Conservation (phyloP, 2,113 vertebrate species). For the Paracanthobrama guichenoti region DNA sequence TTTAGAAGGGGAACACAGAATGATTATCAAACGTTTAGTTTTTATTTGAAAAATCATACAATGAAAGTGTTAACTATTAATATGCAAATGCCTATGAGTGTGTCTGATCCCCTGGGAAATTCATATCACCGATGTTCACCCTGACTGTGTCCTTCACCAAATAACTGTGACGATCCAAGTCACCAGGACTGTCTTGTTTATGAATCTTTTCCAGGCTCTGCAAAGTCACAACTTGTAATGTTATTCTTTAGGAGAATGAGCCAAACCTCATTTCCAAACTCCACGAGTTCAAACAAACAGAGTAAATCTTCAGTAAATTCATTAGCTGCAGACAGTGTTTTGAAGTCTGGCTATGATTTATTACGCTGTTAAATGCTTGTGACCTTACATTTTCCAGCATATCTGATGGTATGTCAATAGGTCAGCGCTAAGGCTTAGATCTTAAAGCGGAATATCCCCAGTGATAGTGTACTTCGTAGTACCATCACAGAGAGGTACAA, state of each 20-base stretch:
- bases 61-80: neutral
- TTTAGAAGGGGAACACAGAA: neutral
- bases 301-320: slow-evolving; percentile 30
- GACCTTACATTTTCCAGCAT: neutral
- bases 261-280: slow-evolving; percentile 33
- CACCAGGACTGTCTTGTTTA: neutral
- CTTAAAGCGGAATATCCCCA: neutral
- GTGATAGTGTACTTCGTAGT: neutral
- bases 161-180: neutral
- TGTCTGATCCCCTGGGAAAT: neutral
- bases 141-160: neutral
- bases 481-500: neutral
- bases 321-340: neutral
- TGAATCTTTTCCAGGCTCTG: neutral
- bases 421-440: neutral
- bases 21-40: neutral
- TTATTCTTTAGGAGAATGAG: slow-evolving; percentile 9
- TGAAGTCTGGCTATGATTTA: slow-evolving; percentile 10
- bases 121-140: neutral
- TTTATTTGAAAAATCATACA: neutral
- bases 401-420: neutral
- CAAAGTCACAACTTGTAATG: slow-evolving; percentile 18
- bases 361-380: neutral
- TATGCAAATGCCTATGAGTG: slow-evolving; percentile 2
- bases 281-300: neutral